Evolutionary conservation across 2,888 invertebrate genomes (phyloP).

Genomic region (Tillus elongatus): DNA sequence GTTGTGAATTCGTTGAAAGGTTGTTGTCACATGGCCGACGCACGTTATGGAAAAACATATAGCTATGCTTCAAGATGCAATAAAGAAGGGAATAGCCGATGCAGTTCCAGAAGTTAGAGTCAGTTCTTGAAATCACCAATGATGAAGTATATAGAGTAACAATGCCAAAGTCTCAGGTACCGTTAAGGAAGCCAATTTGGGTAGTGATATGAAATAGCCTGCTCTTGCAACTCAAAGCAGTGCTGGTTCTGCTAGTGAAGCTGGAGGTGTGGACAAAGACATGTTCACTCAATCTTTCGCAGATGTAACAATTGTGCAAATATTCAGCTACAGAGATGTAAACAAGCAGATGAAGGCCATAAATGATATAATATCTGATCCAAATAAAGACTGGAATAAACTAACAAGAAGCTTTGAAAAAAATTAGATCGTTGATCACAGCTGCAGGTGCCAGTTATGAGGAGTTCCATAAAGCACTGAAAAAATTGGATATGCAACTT

Average conservation of each 20-base stretch:
- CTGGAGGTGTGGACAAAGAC: slow-evolving; percentile 85
- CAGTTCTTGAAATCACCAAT: slow-evolving; percentile 55
- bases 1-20: slow-evolving; percentile 75
- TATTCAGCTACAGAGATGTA: slow-evolving; percentile 77
- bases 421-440: slow-evolving; percentile 71
- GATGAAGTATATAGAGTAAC: slow-evolving; percentile 45
- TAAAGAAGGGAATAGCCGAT: slow-evolving; percentile 81
- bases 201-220: slow-evolving; percentile 38
- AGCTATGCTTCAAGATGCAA: slow-evolving; percentile 66
- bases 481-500: slow-evolving; percentile 71
- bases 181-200: slow-evolving; percentile 37
- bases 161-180: slow-evolving; percentile 38
- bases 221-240: slow-evolving; percentile 33
- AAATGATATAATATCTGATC: slow-evolving; percentile 66
- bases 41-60: slow-evolving; percentile 75
- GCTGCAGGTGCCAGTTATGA: slow-evolving; percentile 65
- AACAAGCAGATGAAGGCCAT: slow-evolving; percentile 71
- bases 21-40: slow-evolving; percentile 84
- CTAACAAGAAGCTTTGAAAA: slow-evolving; percentile 82
- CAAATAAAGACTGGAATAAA: slow-evolving; percentile 88
- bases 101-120: slow-evolving; percentile 86
- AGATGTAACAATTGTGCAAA: slow-evolving; percentile 67
- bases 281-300: slow-evolving; percentile 80
- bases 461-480: slow-evolving; percentile 67
- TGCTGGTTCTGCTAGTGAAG: slow-evolving; percentile 39